Base-by-base conservation (phyloP, 1,140 invertebrate species). In the Oncopodura yosiiana region DNA sequence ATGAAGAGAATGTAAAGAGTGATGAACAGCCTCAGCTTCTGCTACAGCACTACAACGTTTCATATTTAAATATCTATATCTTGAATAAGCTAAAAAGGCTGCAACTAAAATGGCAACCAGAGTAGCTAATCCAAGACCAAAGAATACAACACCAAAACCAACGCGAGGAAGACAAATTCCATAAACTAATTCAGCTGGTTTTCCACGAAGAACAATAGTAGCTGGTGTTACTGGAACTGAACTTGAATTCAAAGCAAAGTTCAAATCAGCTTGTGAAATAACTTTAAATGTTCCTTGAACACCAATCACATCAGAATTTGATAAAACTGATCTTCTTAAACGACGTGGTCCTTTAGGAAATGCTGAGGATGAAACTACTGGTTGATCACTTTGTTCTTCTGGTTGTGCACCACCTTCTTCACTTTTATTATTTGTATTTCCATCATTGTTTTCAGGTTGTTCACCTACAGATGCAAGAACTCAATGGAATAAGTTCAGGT, bases 221-320 rank as follows among this genome's bases (percentile, higher is more conserved):
- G 49, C 41, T 16, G 43, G 43, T 8, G 84, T 87, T 1, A 88
- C 86, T 0, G 85, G 80, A 69, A 89, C 85, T 16, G 81, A 77
- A 34, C 80, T 78, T 19, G 76, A 75, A 58, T 89, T 85, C 0
- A 86, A 85, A 62, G 83, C 86, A 68, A 93, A 94, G n/a, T 86
- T 87, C 19, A 94, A 71, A 69, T 94, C 90, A 11, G 86, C 85
- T 69, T 90, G 86, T 3, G 87, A 89, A 24, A 93, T 89, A n/a
- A 94, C 88, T 60, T 90, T 85, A 69, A 88, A 92, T 34, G 87
- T 77, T 2, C 86, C 86, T 60, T 80, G 85, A 16, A 91, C 87
- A 8, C 86, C 88, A 11, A 89, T 82, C 4, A 84, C 73, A 64
- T 84, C 82, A 6, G 81, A 78, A 12, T 84, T 75, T 0, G 79